These are phyloP conservation scores for Eupithecia pulchellata DNA, from an alignment of 2,888 invertebrate species.

Conservation along the genomic window DNA sequence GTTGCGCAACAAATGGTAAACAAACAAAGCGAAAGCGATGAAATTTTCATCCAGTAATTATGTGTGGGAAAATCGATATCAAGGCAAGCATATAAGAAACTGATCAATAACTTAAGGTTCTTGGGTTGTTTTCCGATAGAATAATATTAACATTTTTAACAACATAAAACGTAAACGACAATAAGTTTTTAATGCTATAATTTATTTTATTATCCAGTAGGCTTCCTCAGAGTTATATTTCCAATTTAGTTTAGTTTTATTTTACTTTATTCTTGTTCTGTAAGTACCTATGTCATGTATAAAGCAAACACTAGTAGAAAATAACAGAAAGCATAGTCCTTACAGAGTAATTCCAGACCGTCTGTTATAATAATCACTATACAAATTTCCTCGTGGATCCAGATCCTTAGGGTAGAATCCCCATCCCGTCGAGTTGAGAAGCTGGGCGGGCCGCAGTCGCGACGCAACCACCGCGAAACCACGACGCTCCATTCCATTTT, in stretches of 20 bases:
- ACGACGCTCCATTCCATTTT: slow-evolving; percentile 23
- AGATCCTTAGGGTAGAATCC: slow-evolving; percentile 38
- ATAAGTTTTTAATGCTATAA: no score
- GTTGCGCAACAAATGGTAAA: not conserved
- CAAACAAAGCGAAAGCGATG: slow-evolving; percentile 5
- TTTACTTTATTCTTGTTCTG: not conserved
- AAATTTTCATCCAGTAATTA: not conserved
- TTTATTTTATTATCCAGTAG: not conserved
- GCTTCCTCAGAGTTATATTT: not conserved
- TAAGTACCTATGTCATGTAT: not conserved
- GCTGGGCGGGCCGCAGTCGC: slow-evolving; percentile 61
- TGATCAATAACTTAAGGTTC: not conserved
- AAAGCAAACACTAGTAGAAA: not conserved
- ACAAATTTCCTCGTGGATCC: not conserved
- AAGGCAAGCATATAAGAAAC: not conserved
- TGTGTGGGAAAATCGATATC: slow-evolving; percentile 1
- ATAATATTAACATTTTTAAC: no score
- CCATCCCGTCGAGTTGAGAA: slow-evolving; percentile 48
- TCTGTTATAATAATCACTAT: not conserved
- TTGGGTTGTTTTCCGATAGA: not conserved
- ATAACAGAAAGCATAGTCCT: not conserved
- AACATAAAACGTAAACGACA: no score
- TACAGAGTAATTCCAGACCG: not conserved
- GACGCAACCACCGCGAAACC: slow-evolving; percentile 45
- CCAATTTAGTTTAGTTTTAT: not conserved